These are phyloP conservation scores for Mastomys coucha DNA, from an alignment of 2,113 vertebrate genomes.

Conservation along the genomic window DNA sequence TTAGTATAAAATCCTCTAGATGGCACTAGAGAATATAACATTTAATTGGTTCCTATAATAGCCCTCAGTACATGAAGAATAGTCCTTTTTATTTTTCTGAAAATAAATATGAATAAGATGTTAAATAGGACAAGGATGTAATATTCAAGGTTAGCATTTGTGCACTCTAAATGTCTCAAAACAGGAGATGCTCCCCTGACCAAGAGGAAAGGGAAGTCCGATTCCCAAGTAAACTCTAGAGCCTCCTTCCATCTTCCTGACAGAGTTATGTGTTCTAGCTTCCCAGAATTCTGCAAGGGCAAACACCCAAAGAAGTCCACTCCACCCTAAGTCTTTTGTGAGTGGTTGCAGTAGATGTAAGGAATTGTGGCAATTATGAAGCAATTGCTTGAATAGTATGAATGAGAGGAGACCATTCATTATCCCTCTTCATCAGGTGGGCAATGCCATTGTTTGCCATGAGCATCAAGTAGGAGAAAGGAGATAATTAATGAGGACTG, in stretches of 20 bases:
- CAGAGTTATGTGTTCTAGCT: not conserved
- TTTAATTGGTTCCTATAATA: slow-evolving; percentile 83
- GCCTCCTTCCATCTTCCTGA: not conserved
- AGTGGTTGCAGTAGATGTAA: not conserved
- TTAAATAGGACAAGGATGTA: slow-evolving; percentile 75
- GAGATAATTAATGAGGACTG: not conserved
- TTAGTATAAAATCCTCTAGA: slow-evolving; percentile 87
- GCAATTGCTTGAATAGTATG: not conserved
- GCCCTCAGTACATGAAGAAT: slow-evolving; percentile 74
- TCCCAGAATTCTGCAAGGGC: not conserved
- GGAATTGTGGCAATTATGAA: not conserved
- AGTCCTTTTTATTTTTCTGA: slow-evolving; percentile 79
- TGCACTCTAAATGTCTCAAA: slow-evolving; percentile 6
- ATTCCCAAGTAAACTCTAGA: not conserved
- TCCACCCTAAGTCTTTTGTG: not conserved
- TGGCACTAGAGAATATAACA: slow-evolving; percentile 89
- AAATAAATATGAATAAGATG: slow-evolving; percentile 78
- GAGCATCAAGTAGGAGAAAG: not conserved
- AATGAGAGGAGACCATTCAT: not conserved
- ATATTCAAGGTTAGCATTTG: slow-evolving; percentile 65
- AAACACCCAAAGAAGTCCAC: not conserved
- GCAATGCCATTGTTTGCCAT: not conserved
- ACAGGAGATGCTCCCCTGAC: not conserved
- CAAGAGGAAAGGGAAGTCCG: not conserved
- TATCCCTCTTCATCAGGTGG: not conserved